Percentiles rank a stretch among this genome's conserved stretches.
Evolutionary conservation across 30 jellyfish, hydroid and myxozoan genomes (phyloP).

Genomic region (Pseudorhiza aurosa): DNA sequence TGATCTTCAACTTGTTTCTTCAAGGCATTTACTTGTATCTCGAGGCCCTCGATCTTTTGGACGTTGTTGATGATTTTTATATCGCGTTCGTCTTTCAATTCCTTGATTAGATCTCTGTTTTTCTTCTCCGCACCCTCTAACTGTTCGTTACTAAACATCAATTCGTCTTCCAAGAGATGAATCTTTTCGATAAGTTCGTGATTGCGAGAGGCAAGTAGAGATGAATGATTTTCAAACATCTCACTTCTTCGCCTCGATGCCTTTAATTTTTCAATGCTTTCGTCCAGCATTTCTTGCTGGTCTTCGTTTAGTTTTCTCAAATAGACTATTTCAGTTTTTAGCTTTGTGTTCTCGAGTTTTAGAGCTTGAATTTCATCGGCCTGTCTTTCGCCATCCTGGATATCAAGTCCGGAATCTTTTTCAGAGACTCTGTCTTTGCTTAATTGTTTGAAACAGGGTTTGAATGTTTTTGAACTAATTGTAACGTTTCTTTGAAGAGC

Average conservation of each 20-base stretch:
- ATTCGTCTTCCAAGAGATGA: not conserved
- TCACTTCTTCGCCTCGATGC: not conserved
- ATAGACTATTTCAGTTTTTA: not conserved
- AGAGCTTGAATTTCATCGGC: not conserved
- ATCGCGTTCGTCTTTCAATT: not conserved
- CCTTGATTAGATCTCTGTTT: not conserved
- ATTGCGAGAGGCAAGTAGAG: not conserved
- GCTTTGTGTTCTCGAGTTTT: not conserved
- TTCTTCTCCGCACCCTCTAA: not conserved
- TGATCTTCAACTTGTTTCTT: not conserved
- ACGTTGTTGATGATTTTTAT: not conserved
- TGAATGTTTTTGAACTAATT: not conserved
- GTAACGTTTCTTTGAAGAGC: not conserved
- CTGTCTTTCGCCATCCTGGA: not conserved
- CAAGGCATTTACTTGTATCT: not conserved
- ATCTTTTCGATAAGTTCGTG: not conserved
- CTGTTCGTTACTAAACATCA: not conserved
- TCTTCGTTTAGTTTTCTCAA: not conserved
- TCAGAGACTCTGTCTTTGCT: not conserved
- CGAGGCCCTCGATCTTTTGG: not conserved
- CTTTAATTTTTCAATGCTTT: not conserved
- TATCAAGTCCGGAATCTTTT: not conserved
- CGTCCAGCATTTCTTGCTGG: not conserved
- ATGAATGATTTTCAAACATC: constrained; percentile 1
- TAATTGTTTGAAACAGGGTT: no score